phyloP scores from a whole-genome alignment of 2,797 vertebrate genomes.

The Hippoglossus hippoglossus region DNA sequence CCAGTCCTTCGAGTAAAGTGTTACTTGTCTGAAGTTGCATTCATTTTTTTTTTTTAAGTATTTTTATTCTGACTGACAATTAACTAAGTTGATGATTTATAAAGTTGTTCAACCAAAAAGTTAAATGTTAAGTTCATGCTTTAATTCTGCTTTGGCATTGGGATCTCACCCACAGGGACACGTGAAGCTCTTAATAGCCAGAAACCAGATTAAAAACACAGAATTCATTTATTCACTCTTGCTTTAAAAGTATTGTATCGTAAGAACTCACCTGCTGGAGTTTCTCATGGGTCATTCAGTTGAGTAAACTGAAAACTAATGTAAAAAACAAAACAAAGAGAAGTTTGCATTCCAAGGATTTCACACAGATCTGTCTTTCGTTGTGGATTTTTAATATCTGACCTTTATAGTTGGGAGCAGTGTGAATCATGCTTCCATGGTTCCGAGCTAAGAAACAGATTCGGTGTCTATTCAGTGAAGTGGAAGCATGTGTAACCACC shows the following conservation, averaged over 20 bases:
- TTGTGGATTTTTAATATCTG: slow-evolving; percentile 24
- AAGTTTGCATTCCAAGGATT: slow-evolving; percentile 11
- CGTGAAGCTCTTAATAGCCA: slow-evolving; percentile 3
- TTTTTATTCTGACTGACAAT: neutral
- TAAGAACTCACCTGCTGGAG: neutral
- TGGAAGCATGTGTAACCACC: slow-evolving; percentile 24
- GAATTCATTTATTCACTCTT: neutral
- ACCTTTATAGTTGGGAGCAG: slow-evolving; percentile 34
- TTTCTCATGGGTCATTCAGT: neutral
- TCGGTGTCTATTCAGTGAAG: slow-evolving; percentile 23
- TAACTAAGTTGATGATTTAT: neutral
- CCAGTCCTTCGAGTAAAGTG: neutral
- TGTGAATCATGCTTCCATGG: slow-evolving; percentile 30
- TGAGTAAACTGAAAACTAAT: neutral
- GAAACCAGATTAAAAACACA: neutral
- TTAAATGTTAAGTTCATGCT: neutral
- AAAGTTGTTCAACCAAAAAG: neutral
- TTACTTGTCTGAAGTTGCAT: too few species aligned
- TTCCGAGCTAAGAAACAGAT: slow-evolving; percentile 27
- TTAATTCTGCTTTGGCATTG: neutral
- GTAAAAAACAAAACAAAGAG: slow-evolving; percentile 28
- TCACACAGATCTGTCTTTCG: slow-evolving; percentile 11
- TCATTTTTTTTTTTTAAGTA: neutral
- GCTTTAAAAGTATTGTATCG: neutral
- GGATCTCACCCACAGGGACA: neutral